phyloP scores from a whole-genome alignment of 2,888 invertebrate species.

The Celastrina argiolus region DNA sequence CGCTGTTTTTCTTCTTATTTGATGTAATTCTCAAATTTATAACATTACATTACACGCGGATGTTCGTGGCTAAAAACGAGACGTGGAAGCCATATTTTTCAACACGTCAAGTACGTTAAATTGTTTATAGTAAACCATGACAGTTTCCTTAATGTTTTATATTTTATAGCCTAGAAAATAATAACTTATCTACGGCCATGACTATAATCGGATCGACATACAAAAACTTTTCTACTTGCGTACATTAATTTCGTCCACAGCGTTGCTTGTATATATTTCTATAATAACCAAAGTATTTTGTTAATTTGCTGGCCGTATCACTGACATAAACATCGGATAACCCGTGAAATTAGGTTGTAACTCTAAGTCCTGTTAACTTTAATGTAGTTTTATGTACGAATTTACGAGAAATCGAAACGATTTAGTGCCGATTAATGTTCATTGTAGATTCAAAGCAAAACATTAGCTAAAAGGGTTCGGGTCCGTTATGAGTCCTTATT shows the following conservation, averaged over 20 bases:
- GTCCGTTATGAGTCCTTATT: background rate
- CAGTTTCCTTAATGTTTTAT: no score
- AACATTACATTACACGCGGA: no score
- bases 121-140: no score
- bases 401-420: constrained; percentile 27
- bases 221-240: background rate
- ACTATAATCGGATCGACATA: background rate
- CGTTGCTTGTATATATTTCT: constrained; percentile 32
- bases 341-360: constrained; percentile 61
- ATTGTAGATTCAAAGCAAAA: constrained; percentile 17
- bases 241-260: constrained; percentile 36
- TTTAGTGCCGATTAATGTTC: constrained; percentile 19
- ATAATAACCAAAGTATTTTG: constrained; percentile 48
- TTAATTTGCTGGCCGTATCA: constrained; percentile 67
- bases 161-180: no score
- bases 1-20: no score
- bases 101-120: no score
- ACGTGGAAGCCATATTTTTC: no score
- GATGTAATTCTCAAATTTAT: no score
- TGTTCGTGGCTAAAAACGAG: no score
- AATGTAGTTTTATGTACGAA: constrained; percentile 31
- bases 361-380: constrained; percentile 45
- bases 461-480: constrained; percentile 18
- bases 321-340: constrained; percentile 63
- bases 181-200: no score